These are phyloP conservation scores for Dromas ardeola DNA, from an alignment of 2,113 vertebrate genomes.

Conservation along the genomic window DNA sequence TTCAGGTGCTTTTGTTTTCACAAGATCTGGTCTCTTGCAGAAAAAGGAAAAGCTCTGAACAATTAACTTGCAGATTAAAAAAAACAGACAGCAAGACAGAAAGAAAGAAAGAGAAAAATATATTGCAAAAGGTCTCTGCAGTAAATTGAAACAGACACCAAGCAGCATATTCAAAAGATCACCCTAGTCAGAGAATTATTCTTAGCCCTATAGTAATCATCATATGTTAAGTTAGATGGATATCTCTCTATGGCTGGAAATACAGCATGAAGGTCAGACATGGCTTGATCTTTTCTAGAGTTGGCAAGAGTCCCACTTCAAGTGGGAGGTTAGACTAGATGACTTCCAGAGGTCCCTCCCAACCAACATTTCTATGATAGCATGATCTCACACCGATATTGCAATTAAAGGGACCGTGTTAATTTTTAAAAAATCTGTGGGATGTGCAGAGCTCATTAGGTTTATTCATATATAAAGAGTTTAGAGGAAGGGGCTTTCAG, in stretches of 20 bases:
- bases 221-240: background rate
- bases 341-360: background rate
- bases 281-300: background rate
- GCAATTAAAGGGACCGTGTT: background rate
- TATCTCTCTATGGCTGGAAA: background rate
- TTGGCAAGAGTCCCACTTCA: background rate
- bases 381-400: background rate
- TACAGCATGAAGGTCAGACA: background rate
- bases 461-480: background rate
- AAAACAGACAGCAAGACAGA: background rate
- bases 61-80: background rate
- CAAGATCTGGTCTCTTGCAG: background rate
- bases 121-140: background rate
- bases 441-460: background rate
- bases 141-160: background rate
- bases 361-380: background rate
- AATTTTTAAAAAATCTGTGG: background rate
- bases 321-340: background rate
- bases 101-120: background rate
- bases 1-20: background rate
- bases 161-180: background rate
- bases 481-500: background rate
- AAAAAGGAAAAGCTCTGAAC: background rate
- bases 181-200: background rate
- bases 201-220: slow-evolving; percentile 11